Percentiles rank a stretch among this genome's conserved stretches.
Evolutionary conservation across 92 coral and sea anemone genomes (phyloP).

Genomic region (Porites divaricata): DNA sequence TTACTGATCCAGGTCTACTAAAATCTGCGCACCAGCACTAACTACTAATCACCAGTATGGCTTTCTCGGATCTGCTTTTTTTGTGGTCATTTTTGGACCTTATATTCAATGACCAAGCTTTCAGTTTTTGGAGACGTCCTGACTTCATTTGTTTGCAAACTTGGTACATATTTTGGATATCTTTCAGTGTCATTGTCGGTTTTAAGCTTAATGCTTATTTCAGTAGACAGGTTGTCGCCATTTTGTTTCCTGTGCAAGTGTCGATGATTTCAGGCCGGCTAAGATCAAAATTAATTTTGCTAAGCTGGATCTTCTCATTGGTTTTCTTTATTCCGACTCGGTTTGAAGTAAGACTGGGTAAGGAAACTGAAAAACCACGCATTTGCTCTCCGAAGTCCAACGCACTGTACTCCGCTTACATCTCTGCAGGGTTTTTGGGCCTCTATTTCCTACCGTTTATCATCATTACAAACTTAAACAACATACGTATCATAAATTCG

Average conservation of each 20-base stretch:
- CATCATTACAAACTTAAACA: too few species aligned
- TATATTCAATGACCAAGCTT: not conserved
- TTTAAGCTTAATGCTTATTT: too few species aligned
- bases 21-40: too few species aligned
- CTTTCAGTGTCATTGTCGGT: too few species aligned
- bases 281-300: not conserved
- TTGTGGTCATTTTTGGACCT: not conserved
- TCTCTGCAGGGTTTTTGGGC: too few species aligned
- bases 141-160: not conserved
- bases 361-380: not conserved
- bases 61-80: too few species aligned
- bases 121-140: not conserved
- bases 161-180: not conserved
- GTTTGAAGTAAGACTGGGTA: not conserved
- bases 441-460: too few species aligned
- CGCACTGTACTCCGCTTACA: too few species aligned
- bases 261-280: not conserved
- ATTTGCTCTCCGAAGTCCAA: not conserved
- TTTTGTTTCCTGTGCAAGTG: not conserved
- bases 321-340: not conserved
- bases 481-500: too few species aligned
- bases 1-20: too few species aligned
- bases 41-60: too few species aligned
- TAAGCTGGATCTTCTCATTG: not conserved
- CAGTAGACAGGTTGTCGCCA: not conserved